phyloP scores from a whole-genome alignment of 2,888 invertebrate species.

The Ennomos erosarius region DNA sequence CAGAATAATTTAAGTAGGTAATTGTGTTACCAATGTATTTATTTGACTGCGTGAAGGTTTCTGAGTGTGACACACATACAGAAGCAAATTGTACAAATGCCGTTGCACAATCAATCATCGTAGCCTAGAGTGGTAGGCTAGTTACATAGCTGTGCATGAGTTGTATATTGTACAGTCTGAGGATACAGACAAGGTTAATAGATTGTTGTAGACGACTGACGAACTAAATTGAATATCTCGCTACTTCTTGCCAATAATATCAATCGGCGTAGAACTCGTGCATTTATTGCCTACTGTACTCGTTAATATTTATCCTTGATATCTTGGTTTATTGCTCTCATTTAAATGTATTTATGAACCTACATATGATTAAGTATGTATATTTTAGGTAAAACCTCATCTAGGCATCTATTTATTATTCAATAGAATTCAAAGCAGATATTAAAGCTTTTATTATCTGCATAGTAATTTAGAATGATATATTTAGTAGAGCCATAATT shows the following conservation, averaged over 20 bases:
- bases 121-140: background rate
- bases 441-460: constrained; percentile 6
- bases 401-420: background rate
- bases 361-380: too few species aligned
- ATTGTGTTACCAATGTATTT: constrained; percentile 24
- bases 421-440: background rate
- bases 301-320: constrained; percentile 13
- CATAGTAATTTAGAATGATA: constrained; percentile 19
- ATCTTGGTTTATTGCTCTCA: constrained; percentile 4
- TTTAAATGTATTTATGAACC: constrained; percentile 1
- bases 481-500: constrained; percentile 23
- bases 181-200: constrained; percentile 64
- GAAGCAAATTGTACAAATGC: constrained; percentile 60
- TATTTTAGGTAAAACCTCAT: constrained; percentile 5
- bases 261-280: constrained; percentile 6
- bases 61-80: constrained; percentile 37
- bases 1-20: constrained; percentile 8
- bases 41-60: constrained; percentile 13
- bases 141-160: background rate
- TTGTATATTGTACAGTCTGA: constrained; percentile 50
- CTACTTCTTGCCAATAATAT: constrained; percentile 45
- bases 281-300: background rate
- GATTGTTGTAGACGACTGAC: constrained; percentile 58
- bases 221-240: constrained; percentile 54
- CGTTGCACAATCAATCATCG: constrained; percentile 64